Evolutionary conservation across 2,888 invertebrate genomes (phyloP).

Genomic region (Drosophila pseudotalamancana): DNA sequence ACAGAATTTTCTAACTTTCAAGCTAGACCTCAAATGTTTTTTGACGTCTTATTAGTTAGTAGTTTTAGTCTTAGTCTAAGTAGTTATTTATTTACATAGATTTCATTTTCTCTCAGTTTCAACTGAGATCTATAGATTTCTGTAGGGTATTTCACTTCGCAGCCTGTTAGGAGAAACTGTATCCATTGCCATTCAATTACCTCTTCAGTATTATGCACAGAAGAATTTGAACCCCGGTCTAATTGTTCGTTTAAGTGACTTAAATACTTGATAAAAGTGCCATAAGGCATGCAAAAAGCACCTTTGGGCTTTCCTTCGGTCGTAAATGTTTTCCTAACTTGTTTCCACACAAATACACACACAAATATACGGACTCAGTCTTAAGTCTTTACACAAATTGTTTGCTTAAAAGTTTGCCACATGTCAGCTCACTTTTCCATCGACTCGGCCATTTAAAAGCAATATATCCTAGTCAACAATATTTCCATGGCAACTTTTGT

Average conservation of each 20-base stretch:
- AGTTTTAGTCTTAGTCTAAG: too few relatives aligned
- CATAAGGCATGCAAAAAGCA: neutral
- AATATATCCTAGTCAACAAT: constrained; percentile 28
- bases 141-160: too few relatives aligned
- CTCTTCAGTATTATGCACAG: too few relatives aligned
- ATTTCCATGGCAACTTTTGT: constrained; percentile 47
- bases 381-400: constrained; percentile 1
- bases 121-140: too few relatives aligned
- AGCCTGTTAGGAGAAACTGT: too few relatives aligned
- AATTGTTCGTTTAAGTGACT: neutral
- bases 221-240: neutral
- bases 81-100: too few relatives aligned
- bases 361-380: neutral
- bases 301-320: neutral
- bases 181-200: neutral
- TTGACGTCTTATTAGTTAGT: too few relatives aligned
- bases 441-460: constrained; percentile 22
- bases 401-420: constrained; percentile 6
- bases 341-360: neutral
- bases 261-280: neutral
- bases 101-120: too few relatives aligned
- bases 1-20: too few relatives aligned
- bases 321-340: neutral
- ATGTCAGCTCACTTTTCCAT: constrained; percentile 5
- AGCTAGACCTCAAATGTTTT: too few relatives aligned